Evolutionary conservation across 2,888 invertebrate species (phyloP), one percentile per base, ranked within the genome.

Genomic region (Volucella inanis): DNA sequence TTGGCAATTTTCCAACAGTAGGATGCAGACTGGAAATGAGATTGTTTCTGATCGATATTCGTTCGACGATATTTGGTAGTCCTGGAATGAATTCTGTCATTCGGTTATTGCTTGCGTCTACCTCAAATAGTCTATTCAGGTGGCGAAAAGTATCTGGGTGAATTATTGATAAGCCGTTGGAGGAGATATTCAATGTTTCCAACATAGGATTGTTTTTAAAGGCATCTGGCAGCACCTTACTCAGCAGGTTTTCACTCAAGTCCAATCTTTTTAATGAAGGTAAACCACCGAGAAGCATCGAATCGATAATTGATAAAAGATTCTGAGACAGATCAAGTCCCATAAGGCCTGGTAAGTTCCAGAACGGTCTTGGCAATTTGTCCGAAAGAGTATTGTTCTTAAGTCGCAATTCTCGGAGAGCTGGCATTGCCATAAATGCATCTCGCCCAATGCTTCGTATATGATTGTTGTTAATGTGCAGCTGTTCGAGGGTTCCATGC

Each of bases 331-430:
- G 92, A 92, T 97, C 97, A 75, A 98, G 92, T 0, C 97, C 97
- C 93, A 97, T 97, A 3, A 97, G 92, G 8, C 95, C 95, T 0
- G 97, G 97, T 55, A 97, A 92, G 92, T 97, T 96, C 97, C 97
- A 97, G 89, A 96, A 95, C 0, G 97, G 97, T 62, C 95, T 94
- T 85, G 95, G 95, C 57, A 95, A 92, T 65, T 95, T 93, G 89
- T 96, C 95, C 0, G 94, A 94, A 39, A 98, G 91, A 2, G 97
- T 97, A 90, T 98, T 98, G 89, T 97, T 97, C 87, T 95, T 94
- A 79, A 98, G 92, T 88, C 97, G 94, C 45, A 98, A 93, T 89
- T 97, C 97, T 87, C 97, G 93, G 47, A 98, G 92, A 0, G 97
- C 96, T 0, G 96, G 96, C 95, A 98, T 96, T 14, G 96, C 96